These are phyloP conservation scores for Hozukius guyotensis DNA, from an alignment of 2,797 vertebrate genomes.

Conservation along the genomic window DNA sequence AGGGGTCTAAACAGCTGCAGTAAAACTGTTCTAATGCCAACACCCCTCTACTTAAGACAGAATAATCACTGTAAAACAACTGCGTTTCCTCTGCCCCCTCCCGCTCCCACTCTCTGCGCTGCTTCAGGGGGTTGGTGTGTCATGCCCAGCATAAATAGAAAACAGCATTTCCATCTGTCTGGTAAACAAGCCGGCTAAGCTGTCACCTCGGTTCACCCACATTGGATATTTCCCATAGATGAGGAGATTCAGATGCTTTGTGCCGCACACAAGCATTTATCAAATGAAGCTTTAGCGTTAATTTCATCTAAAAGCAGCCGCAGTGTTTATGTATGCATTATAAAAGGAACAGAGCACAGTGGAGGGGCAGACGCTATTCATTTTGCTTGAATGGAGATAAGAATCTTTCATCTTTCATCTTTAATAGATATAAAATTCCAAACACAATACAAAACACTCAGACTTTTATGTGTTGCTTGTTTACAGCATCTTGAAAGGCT, in stretches of 20 bases:
- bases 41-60: slow-evolving; percentile 57
- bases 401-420: slow-evolving; percentile 15
- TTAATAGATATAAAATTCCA: slow-evolving; percentile 11
- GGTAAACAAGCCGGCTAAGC: slow-evolving; percentile 68
- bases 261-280: slow-evolving; percentile 26
- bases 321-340: slow-evolving; percentile 15
- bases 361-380: background rate
- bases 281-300: slow-evolving; percentile 17
- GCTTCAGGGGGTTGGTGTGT: slow-evolving; percentile 65
- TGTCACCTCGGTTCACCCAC: slow-evolving; percentile 60
- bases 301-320: slow-evolving; percentile 35
- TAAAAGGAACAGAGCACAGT: slow-evolving; percentile 11
- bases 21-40: slow-evolving; percentile 52
- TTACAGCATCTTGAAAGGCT: slow-evolving; percentile 16
- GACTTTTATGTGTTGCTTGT: slow-evolving; percentile 15
- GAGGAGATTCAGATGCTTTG: slow-evolving; percentile 44
- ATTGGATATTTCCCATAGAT: slow-evolving; percentile 48
- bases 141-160: slow-evolving; percentile 71
- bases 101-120: slow-evolving; percentile 35
- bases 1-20: slow-evolving; percentile 46
- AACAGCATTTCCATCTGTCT: slow-evolving; percentile 73
- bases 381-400: background rate
- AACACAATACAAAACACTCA: background rate
- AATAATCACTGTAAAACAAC: slow-evolving; percentile 68
- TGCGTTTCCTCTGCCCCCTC: slow-evolving; percentile 26